Evolutionary conservation across 2,113 vertebrate species (phyloP), one percentile per base, ranked within the genome.

Genomic region (Nothoprocta perdicaria): DNA sequence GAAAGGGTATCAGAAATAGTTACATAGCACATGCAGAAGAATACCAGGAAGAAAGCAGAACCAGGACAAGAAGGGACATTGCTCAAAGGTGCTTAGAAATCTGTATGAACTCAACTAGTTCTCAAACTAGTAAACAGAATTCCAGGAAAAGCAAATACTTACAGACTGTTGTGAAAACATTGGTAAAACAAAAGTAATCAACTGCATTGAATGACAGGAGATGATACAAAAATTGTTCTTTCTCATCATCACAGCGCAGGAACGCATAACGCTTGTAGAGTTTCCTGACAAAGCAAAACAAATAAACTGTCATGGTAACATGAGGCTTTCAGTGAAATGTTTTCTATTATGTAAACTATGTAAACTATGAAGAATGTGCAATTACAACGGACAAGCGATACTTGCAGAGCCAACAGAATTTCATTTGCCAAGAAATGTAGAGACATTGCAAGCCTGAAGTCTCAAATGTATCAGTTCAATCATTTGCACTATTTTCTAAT

Each of bases 161-260:
- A 99, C 99, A 97, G 97, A 99, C 98, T 48, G 99, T 99, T 76
- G 99, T 99, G 96, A 99, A 99, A 97, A 99, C 99, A 74, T 99
- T 99, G 95, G 99, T 99, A 94, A 99, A 99, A 92, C 99, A 99
- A 87, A 99, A 99, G 97, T 99, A 99, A 97, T 99, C 99, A 24
- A 99, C 99, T 7, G 99, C 99, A 50, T 99, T 99, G 96, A 99
- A 99, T 90, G 99, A 99, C 58, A 99, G 97, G 55, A 99, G 98
- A 96, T 99, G 99, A 96, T 99, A 99, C 17, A 99, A 98, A 96
- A 99, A 99, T 89, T 99, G 99, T 92, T 99, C 99, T 96, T 99
- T 99, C 97, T 99, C 99, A 26, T 99, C 99, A 29, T 99, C 99
- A 38, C 99, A 99, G 95, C 99, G 98, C 63, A 99, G 98, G 97